These are phyloP conservation scores for Lepus americanus DNA, from an alignment of 2,113 vertebrate genomes.

Conservation along the genomic window DNA sequence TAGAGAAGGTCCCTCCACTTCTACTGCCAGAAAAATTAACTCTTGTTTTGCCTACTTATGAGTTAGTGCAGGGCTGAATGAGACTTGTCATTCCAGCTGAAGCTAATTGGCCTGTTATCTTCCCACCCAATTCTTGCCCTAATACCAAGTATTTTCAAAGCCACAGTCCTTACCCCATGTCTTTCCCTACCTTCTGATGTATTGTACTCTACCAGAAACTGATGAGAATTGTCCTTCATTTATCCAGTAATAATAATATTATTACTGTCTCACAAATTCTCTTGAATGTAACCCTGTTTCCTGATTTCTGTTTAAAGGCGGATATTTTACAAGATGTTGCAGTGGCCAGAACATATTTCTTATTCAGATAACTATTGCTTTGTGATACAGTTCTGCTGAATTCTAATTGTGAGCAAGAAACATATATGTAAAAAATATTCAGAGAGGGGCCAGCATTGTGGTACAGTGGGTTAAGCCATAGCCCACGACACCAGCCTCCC, in stretches of 20 bases:
- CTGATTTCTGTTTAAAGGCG: background rate
- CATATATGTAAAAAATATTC: background rate
- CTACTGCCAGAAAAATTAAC: slow-evolving; percentile 2
- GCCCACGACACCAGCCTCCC: too few species aligned
- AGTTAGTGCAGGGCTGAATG: background rate
- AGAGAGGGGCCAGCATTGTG: too few species aligned
- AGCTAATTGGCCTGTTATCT: background rate
- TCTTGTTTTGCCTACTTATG: background rate
- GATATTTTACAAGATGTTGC: background rate
- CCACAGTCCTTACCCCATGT: too few species aligned
- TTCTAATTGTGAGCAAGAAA: background rate
- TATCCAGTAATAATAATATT: background rate
- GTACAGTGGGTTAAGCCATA: too few species aligned
- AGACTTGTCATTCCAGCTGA: background rate
- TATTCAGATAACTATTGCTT: slow-evolving; percentile 30
- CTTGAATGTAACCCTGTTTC: background rate
- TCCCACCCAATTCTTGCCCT: background rate
- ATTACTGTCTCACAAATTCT: background rate
- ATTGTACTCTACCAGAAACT: background rate
- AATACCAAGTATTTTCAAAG: slow-evolving; percentile 8
- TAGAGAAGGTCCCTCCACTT: background rate
- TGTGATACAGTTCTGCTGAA: background rate
- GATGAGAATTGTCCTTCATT: background rate
- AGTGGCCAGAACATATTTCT: background rate
- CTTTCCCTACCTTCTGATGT: background rate